Conservation (phyloP, 2,888 invertebrate species). For the Drosophila putrida region DNA sequence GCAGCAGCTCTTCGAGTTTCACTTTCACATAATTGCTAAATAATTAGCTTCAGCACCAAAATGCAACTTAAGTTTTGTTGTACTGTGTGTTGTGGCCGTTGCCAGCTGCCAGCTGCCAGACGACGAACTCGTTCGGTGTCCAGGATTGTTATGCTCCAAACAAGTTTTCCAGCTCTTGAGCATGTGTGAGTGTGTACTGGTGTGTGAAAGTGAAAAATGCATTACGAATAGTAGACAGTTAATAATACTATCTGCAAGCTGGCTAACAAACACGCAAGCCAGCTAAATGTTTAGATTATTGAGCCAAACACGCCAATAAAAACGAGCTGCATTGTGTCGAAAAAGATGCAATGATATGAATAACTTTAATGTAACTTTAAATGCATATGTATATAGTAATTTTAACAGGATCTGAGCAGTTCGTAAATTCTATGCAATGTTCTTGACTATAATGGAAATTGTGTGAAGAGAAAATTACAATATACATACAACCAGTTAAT, state of each 20-base stretch:
- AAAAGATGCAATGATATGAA: background rate
- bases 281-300: conserved; percentile 41
- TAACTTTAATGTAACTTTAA: background rate
- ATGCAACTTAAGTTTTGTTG: conserved; percentile 40
- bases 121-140: conserved; percentile 44
- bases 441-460: too few species aligned
- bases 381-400: too few species aligned
- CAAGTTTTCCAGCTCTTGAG: conserved; percentile 43
- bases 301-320: conserved; percentile 34
- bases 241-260: conserved; percentile 37
- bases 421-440: background rate
- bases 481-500: too few species aligned
- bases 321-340: background rate
- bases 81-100: conserved; percentile 26
- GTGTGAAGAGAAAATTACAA: too few species aligned
- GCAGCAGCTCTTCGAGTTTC: conserved; percentile 55
- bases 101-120: conserved; percentile 32
- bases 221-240: conserved; percentile 39
- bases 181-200: conserved; percentile 27
- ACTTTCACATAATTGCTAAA: conserved; percentile 80
- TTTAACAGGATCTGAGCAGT: background rate
- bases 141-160: conserved; percentile 50
- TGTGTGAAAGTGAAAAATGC: conserved; percentile 67
- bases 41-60: conserved; percentile 62
- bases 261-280: conserved; percentile 41